phyloP scores from a whole-genome alignment of 2,113 vertebrate genomes.

The Scortum barcoo region DNA sequence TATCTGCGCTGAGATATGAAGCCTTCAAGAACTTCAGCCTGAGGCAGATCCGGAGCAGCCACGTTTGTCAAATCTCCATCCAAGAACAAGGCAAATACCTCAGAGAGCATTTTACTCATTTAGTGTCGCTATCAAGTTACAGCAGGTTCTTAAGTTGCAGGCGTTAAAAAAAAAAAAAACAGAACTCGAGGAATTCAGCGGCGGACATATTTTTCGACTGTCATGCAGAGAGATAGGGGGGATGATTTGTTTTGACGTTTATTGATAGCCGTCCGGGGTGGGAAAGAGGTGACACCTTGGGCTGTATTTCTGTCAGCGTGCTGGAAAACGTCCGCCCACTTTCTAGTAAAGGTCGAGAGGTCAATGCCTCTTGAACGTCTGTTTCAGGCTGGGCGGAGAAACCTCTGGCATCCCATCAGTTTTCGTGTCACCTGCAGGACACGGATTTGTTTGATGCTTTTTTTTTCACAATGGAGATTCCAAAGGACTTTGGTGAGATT shows the following conservation, averaged over 20 bases:
- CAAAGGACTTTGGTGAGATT: not conserved
- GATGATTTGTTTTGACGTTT: conserved; percentile 61
- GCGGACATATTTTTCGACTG: conserved; percentile 22
- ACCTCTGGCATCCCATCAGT: not conserved
- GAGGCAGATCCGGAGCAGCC: conserved; percentile 17
- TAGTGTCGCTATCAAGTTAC: conserved; percentile 54
- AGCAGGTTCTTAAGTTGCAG: conserved; percentile 42
- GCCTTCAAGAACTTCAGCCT: not conserved
- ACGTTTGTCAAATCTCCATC: not conserved
- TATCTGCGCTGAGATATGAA: not conserved
- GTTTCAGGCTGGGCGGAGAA: conserved; percentile 1
- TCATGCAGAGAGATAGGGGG: conserved; percentile 15
- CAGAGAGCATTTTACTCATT: conserved; percentile 31
- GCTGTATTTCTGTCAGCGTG: conserved; percentile 63
- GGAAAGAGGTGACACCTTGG: conserved; percentile 37
- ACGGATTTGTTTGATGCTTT: not conserved
- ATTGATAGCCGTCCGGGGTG: conserved; percentile 38
- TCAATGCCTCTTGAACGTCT: conserved; percentile 25
- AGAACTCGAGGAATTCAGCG: conserved; percentile 22
- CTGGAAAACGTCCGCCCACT: conserved; percentile 44
- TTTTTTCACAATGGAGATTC: not conserved
- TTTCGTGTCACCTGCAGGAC: not conserved
- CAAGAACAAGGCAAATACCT: conserved; percentile 33
- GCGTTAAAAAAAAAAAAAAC: not conserved
- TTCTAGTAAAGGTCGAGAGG: conserved; percentile 46